Base-by-base conservation (phyloP, 2,888 invertebrate species). In the Nephrotoma guestfalica region DNA sequence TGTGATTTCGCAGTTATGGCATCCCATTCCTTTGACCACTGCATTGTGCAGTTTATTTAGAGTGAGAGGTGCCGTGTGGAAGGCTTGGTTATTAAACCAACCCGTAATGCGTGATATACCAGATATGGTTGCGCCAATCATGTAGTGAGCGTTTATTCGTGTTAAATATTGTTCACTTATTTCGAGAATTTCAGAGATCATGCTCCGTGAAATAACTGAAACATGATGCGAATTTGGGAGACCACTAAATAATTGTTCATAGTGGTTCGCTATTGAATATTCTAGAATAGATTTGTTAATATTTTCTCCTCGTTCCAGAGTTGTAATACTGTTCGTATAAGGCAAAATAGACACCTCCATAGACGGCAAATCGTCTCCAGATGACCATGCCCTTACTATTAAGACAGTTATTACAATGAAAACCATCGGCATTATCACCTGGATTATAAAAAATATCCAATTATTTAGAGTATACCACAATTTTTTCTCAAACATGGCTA, bases 11-110 rank as follows among this genome's bases (percentile, higher is more conserved):
- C 57, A 57, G 6, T 30, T 30, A 30, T 71, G n/a, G 9, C 15
- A 13, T 5, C 71, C 13, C 18, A 88, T 89, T 88, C 87, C 90
- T 88, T 92, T 92, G 0, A 95, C 92, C 45, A 96, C 89, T 0
- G 94, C 93, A 40, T 93, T 92, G 88, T 95, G 92, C 0, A 94
- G 89, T 0, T 93, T 90, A 30, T 93, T 92, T 18, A 96, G 90
- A 0, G 95, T 92, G 0, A 94, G 92, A 0, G 94, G 94, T 0
- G 94, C 93, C 84, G 94, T 93, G 89, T 96, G 96, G 89, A 93
- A 95, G 0, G 96, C 95, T 89, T 96, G 95, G 90, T 96, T 96
- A 89, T 96, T 97, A 90, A 96, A 95, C 93, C 95, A 95, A 0
- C 94, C 95, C 0, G 92, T 94, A 0, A 94, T 93, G 0, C 90